phyloP scores from a whole-genome alignment of 2,797 vertebrate species.

The Leptatherina wallacei region DNA sequence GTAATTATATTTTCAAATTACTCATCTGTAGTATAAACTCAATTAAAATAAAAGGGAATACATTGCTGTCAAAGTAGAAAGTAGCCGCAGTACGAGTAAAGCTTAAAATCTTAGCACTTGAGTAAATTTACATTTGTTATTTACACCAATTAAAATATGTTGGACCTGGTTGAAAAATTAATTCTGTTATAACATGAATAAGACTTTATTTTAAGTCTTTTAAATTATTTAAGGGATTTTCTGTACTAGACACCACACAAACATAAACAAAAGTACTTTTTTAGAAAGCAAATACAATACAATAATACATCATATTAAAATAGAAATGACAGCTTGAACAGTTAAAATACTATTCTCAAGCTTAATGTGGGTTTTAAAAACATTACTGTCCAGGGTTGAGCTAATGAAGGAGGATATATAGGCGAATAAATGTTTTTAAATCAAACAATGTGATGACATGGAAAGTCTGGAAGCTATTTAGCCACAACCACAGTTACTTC shows the following conservation, averaged over 20 bases:
- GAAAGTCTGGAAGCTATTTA: background rate
- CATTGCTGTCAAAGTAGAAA: too few relatives aligned
- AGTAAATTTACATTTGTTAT: background rate
- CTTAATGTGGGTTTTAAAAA: background rate
- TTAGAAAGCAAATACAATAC: background rate
- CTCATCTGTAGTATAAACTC: too few relatives aligned
- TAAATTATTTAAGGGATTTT: background rate
- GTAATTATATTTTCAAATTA: too few relatives aligned
- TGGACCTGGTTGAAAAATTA: background rate
- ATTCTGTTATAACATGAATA: background rate
- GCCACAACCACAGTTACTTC: background rate
- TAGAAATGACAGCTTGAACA: background rate
- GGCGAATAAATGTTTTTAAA: background rate
- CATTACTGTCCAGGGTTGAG: background rate
- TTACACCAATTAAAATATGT: background rate
- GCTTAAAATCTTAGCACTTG: background rate
- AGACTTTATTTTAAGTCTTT: background rate
- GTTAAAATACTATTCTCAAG: background rate
- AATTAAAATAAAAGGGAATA: too few relatives aligned
- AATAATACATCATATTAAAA: background rate
- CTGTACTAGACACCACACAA: background rate
- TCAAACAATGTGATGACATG: background rate
- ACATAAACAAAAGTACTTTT: background rate
- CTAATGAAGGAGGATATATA: background rate
- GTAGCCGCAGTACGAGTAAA: background rate